phyloP scores from a whole-genome alignment of 2,797 vertebrate species.

The Gobionotothen gibberifrons region DNA sequence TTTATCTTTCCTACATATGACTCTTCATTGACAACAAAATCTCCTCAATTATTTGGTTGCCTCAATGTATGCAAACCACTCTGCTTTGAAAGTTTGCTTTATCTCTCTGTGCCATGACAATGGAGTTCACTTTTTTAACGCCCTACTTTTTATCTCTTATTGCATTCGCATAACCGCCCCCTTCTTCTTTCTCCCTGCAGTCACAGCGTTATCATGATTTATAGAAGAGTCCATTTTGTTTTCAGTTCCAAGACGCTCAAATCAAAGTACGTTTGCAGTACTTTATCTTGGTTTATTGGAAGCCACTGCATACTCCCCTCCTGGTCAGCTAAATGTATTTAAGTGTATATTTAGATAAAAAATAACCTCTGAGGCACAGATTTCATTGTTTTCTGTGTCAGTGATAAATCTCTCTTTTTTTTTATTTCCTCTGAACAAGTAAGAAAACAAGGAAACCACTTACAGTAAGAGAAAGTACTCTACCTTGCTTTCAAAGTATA shows the following conservation, averaged over 20 bases:
- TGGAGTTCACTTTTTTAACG: conserved; percentile 75
- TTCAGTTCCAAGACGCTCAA: conserved; percentile 75
- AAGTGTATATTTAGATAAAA: conserved; percentile 83
- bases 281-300: conserved; percentile 82
- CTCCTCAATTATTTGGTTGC: not conserved
- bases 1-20: not conserved
- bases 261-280: conserved; percentile 77
- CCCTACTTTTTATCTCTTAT: conserved; percentile 78
- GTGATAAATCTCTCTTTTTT: conserved; percentile 82
- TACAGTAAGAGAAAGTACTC: conserved; percentile 42
- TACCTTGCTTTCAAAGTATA: conserved; percentile 59
- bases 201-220: conserved; percentile 78
- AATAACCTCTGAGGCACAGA: conserved; percentile 73
- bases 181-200: conserved; percentile 68
- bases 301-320: conserved; percentile 68
- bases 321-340: conserved; percentile 82
- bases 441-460: conserved; percentile 32
- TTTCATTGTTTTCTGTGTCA: conserved; percentile 83
- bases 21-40: not conserved
- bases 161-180: conserved; percentile 64
- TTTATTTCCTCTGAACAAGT: conserved; percentile 66
- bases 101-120: conserved; percentile 73
- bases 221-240: conserved; percentile 82
- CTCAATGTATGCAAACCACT: conserved; percentile 47
- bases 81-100: conserved; percentile 20